Conservation (phyloP, 2,888 invertebrate genomes). For the Perdita meconis region DNA sequence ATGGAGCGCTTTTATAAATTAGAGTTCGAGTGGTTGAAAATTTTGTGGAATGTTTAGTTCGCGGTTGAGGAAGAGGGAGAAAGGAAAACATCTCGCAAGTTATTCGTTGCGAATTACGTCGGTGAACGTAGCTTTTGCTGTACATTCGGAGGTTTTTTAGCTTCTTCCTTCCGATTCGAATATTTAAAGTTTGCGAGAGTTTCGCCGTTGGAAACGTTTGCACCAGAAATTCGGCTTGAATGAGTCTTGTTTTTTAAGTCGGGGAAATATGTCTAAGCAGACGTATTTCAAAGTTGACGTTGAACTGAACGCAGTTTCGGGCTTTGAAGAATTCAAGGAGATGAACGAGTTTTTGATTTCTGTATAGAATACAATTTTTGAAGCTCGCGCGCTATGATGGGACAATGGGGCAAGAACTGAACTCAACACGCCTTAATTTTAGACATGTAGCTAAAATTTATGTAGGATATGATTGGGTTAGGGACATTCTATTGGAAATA, state of each 20-base stretch:
- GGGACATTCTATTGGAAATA: too few species aligned
- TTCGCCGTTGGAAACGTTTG: not conserved
- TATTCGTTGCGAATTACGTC: not conserved
- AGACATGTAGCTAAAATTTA: too few species aligned
- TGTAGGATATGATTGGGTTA: too few species aligned
- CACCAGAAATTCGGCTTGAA: not conserved
- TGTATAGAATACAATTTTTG: too few species aligned
- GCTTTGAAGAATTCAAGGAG: too few species aligned
- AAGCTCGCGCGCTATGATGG: too few species aligned
- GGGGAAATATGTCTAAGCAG: not conserved
- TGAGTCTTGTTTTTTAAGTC: not conserved
- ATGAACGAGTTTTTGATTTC: too few species aligned
- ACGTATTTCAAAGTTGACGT: not conserved
- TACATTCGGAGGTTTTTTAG: not conserved
- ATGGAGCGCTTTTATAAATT: slow-evolving; percentile 25
- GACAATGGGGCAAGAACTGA: too few species aligned
- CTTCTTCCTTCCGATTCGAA: not conserved
- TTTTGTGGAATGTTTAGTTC: slow-evolving; percentile 1
- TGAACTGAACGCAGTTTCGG: too few species aligned
- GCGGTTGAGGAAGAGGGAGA: not conserved
- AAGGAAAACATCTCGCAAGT: not conserved
- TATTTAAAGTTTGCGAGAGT: slow-evolving; percentile 2
- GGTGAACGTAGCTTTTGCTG: not conserved
- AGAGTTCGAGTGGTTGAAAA: not conserved
- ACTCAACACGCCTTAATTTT: too few species aligned